Evolutionary conservation across 2,113 vertebrate species (phyloP), one percentile per base, ranked within the genome.

Genomic region (Colaptes auratus): DNA sequence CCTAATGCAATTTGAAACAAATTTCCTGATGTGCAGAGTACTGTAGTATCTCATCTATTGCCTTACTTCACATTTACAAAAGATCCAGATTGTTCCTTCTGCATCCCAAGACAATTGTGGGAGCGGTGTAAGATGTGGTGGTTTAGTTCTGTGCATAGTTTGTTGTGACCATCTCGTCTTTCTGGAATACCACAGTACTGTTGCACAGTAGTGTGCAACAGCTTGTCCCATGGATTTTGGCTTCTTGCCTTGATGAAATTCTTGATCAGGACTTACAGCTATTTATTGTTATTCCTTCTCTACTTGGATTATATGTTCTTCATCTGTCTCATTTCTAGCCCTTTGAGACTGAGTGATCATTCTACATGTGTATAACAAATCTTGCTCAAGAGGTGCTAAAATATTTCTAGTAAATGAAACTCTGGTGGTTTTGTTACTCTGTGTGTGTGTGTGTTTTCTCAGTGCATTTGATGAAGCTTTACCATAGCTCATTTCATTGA

Each of bases 61-160:
- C 33, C n/a, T 78, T 39, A 79, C 52, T 82, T 79, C 5, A 20
- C 18, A 10, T 77, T 90, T 90, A 56, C 72, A 67, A 33, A 67
- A 52, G 28, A 74, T 83, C 48, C 56, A 77, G 53, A 64, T 83
- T 0, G 0, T 86, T 96, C 78, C 12, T 79, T 91, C 39, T 42
- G 1, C 3, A 4, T 61, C 10, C 48, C 36, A 46, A 63, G 36
- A 7, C 66, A 46, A 21, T 44, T 77, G 21, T 56, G 69, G n/a
- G 14, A 64, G 15, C 31, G 50, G 8, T 73, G 30, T 53, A 20
- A 69, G 27, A 35, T 61, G 20, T 5, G 10, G 25, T 53, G 12
- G 2, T 88, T 80, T 59, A 27, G 4, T 80, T 66, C 39, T 8
- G 0, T n/a, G 2, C 0, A 0, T 36, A n/a, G 24, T 28, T 88